Conservation (phyloP, 2,888 invertebrate species). For the Zootermopsis nevadensis region DNA sequence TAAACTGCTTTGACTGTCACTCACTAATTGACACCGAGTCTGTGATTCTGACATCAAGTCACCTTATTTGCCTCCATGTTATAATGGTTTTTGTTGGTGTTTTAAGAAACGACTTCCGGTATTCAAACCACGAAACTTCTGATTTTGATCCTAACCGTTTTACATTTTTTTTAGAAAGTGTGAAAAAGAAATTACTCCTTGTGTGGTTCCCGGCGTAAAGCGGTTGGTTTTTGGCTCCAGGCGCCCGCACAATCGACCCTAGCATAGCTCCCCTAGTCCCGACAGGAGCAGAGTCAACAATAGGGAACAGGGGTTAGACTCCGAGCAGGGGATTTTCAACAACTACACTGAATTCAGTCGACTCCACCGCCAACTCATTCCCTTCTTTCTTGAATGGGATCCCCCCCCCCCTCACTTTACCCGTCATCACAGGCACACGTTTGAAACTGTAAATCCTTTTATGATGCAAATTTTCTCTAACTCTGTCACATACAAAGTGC, state of each 20-base stretch:
- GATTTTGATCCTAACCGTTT: neutral
- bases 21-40: no score
- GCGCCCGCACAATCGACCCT: slow-evolving; percentile 8
- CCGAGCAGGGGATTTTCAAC: slow-evolving; percentile 16
- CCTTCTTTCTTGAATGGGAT: slow-evolving; percentile 23
- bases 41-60: no score
- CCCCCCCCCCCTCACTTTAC: no score
- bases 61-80: no score
- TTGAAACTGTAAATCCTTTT: slow-evolving; percentile 21
- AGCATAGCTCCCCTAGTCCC: neutral
- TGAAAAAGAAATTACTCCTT: neutral
- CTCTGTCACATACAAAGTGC: slow-evolving; percentile 27
- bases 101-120: no score
- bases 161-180: neutral
- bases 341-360: slow-evolving; percentile 18
- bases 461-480: slow-evolving; percentile 22
- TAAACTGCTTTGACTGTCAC: no score
- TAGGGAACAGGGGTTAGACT: slow-evolving; percentile 18
- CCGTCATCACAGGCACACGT: neutral
- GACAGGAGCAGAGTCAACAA: slow-evolving; percentile 7
- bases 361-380: neutral
- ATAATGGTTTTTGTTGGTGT: no score
- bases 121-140: no score
- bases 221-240: neutral
- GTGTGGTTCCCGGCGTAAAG: neutral